Conservation (phyloP, 1,140 invertebrate genomes). For the Caenorhabditis remanei region DNA sequence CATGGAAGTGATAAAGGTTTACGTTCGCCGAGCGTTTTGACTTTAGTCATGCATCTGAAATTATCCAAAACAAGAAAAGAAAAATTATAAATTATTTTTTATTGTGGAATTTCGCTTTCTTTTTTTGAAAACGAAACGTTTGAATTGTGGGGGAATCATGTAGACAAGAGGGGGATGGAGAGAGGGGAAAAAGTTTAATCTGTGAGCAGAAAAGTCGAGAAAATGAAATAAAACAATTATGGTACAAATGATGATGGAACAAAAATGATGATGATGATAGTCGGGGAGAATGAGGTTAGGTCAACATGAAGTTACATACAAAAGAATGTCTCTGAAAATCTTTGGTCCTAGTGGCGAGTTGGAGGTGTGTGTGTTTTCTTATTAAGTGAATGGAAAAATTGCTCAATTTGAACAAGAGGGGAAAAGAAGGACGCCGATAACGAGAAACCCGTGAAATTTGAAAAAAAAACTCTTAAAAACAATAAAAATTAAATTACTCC, state of each 20-base stretch:
- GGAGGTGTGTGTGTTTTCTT: not conserved
- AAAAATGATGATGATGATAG: not conserved
- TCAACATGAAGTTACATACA: not conserved
- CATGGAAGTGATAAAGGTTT: no score
- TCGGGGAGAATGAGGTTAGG: not conserved
- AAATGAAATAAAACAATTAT: constrained; percentile 17
- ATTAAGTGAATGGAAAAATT: not conserved
- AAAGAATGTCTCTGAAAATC: constrained; percentile 9
- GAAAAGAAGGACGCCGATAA: not conserved
- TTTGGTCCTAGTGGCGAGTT: constrained; percentile 51
- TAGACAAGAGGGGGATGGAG: not conserved
- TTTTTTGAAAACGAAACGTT: no score
- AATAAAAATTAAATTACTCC: not conserved
- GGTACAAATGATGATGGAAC: not conserved
- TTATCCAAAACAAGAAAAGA: no score
- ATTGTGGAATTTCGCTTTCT: no score
- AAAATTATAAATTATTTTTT: not conserved
- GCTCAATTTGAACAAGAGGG: not conserved
- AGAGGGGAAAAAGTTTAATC: not conserved
- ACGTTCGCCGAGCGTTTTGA: no score
- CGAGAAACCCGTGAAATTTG: constrained; percentile 25
- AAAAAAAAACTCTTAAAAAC: not conserved
- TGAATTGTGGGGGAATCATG: not conserved
- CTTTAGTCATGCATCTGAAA: no score
- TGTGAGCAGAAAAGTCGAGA: not conserved